A percentile compares a stretch with the other conserved stretches of the same genome.
phyloP scores from a whole-genome alignment of 1,140 invertebrate species.

The Phortica variegata region DNA sequence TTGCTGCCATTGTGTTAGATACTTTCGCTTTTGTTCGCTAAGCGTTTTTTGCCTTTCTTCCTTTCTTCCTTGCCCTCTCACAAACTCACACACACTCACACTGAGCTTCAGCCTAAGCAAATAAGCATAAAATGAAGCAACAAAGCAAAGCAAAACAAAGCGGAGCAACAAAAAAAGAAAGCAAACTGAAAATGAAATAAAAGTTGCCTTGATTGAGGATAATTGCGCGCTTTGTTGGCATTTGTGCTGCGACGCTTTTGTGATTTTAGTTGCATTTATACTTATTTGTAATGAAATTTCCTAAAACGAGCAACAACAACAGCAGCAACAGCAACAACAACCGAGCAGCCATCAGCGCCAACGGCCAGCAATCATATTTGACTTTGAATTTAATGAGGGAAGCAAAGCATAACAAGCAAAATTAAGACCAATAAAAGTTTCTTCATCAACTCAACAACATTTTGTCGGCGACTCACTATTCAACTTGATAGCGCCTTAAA shows the following conservation, averaged over 20 bases:
- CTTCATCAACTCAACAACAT: constrained; percentile 42
- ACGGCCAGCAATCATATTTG: constrained; percentile 38
- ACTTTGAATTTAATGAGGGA: constrained; percentile 42
- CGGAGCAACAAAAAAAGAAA: too few relatives aligned
- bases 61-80: not conserved
- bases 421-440: constrained; percentile 37
- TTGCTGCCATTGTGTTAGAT: not conserved
- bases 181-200: too few relatives aligned
- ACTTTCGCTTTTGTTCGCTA: not conserved
- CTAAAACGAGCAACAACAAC: constrained; percentile 3
- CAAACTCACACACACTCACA: not conserved
- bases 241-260: too few relatives aligned
- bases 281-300: constrained; percentile 5
- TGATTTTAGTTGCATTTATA: constrained; percentile 1
- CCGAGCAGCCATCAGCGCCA: too few relatives aligned
- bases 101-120: constrained; percentile 2
- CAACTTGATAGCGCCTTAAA: constrained; percentile 32
- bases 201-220: too few relatives aligned
- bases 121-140: constrained; percentile 5
- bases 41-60: not conserved
- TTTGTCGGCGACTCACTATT: too few relatives aligned
- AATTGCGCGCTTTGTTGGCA: too few relatives aligned
- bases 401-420: constrained; percentile 13
- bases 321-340: constrained; percentile 18
- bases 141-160: too few relatives aligned